Evolutionary conservation across 2,888 invertebrate species (phyloP).

Genomic region (Eucera pruinosa): DNA sequence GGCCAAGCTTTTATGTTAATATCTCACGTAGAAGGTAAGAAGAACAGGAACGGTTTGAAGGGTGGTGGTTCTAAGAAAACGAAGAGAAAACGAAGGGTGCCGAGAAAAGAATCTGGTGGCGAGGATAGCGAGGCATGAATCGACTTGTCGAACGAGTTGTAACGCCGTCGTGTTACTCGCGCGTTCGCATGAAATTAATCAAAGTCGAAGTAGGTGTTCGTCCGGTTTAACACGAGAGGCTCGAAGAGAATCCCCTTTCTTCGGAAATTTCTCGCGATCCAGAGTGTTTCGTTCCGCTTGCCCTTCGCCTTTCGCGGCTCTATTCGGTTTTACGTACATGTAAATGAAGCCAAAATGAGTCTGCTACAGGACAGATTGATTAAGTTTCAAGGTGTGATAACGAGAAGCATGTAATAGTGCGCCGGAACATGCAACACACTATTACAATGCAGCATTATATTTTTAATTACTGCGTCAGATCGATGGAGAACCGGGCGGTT

Average conservation of each 20-base stretch:
- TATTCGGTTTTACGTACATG: slow-evolving; percentile 37
- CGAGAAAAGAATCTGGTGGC: slow-evolving; percentile 1
- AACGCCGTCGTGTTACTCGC: slow-evolving; percentile 73
- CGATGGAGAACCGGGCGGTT: slow-evolving; percentile 2
- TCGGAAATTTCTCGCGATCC: slow-evolving; percentile 39
- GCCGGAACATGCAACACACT: slow-evolving; percentile 32
- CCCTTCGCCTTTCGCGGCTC: slow-evolving; percentile 50
- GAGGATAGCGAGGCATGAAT: slow-evolving; percentile 57
- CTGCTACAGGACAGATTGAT: slow-evolving; percentile 38
- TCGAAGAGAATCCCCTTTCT: slow-evolving; percentile 33
- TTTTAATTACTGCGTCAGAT: slow-evolving; percentile 41
- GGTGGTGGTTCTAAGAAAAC: background rate
- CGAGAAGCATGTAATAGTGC: slow-evolving; percentile 38
- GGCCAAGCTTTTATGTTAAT: slow-evolving; percentile 22
- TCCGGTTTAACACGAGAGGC: slow-evolving; percentile 37
- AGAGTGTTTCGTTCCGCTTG: slow-evolving; percentile 36
- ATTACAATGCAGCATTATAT: slow-evolving; percentile 32
- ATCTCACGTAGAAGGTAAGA: slow-evolving; percentile 10
- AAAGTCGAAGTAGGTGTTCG: slow-evolving; percentile 69
- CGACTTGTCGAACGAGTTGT: slow-evolving; percentile 78
- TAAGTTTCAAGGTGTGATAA: slow-evolving; percentile 51
- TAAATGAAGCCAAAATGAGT: slow-evolving; percentile 47
- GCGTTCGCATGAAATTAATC: slow-evolving; percentile 76
- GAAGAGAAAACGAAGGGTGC: background rate
- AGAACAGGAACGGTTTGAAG: background rate